Conservation (phyloP, 1,140 invertebrate genomes). For the Berghia stephanieae region DNA sequence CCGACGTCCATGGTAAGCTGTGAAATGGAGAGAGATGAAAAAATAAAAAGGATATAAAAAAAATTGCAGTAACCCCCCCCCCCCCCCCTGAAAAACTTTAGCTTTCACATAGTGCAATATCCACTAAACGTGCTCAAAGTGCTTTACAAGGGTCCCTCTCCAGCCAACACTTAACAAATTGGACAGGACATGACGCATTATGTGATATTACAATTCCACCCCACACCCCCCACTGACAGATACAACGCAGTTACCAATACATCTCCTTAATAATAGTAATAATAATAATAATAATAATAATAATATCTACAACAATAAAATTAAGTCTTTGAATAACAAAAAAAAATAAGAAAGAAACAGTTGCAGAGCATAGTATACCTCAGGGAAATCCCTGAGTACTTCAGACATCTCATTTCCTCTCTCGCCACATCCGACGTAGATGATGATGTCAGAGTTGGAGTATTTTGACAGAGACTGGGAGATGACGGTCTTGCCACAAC, state of each 20-base stretch:
- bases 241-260: too few relatives aligned
- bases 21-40: slow-evolving; percentile 34
- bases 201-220: too few relatives aligned
- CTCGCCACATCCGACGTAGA: slow-evolving; percentile 98
- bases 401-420: slow-evolving; percentile 93
- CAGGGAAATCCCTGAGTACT: slow-evolving; percentile 98
- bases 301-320: too few relatives aligned
- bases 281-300: too few relatives aligned
- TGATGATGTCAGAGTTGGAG: slow-evolving; percentile 99
- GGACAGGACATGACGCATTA: background rate
- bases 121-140: background rate
- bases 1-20: slow-evolving; percentile 94
- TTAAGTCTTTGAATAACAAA: too few relatives aligned
- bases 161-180: background rate
- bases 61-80: too few relatives aligned
- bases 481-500: slow-evolving; percentile 99
- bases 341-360: background rate
- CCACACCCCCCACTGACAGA: too few relatives aligned
- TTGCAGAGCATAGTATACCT: too few relatives aligned
- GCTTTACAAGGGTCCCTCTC: background rate
- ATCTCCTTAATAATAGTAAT: too few relatives aligned
- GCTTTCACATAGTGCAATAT: background rate
- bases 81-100: too few relatives aligned
- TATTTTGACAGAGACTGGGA: slow-evolving; percentile 99
- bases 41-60: too few relatives aligned